A percentile compares a stretch with the other conserved stretches of the same genome.
These are phyloP conservation scores for Formicarius rufipectus DNA, from an alignment of 2,113 vertebrate species.

Conservation along the genomic window DNA sequence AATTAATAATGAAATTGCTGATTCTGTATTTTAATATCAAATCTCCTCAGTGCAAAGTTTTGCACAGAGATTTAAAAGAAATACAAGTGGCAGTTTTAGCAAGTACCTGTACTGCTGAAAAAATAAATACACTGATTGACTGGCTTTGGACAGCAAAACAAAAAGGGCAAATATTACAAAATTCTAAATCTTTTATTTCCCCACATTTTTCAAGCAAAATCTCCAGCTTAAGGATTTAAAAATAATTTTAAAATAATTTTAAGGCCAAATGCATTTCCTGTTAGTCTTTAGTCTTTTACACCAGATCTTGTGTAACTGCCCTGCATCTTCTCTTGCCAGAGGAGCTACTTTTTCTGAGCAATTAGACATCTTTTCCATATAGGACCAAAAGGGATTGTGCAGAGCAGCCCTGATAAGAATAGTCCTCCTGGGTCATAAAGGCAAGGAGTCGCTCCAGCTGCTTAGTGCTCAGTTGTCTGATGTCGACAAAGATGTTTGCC, in stretches of 20 bases:
- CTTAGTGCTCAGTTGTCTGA: conserved; percentile 32
- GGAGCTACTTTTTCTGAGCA: background rate
- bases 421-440: conserved; percentile 23
- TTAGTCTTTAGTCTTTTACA: background rate
- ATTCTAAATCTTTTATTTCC: background rate
- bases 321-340: background rate
- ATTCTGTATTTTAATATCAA: background rate
- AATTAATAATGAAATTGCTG: background rate
- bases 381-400: background rate
- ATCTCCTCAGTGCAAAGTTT: background rate
- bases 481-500: background rate
- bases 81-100: background rate
- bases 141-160: background rate
- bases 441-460: conserved; percentile 3
- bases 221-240: background rate
- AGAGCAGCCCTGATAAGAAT: conserved; percentile 14
- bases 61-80: background rate
- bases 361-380: background rate
- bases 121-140: background rate
- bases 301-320: background rate
- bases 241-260: background rate
- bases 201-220: background rate
- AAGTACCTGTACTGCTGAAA: background rate
- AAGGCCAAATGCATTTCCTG: background rate
- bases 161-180: background rate